These are phyloP conservation scores for Halichoerus grypus DNA, from an alignment of 2,113 vertebrate genomes.

Conservation along the genomic window DNA sequence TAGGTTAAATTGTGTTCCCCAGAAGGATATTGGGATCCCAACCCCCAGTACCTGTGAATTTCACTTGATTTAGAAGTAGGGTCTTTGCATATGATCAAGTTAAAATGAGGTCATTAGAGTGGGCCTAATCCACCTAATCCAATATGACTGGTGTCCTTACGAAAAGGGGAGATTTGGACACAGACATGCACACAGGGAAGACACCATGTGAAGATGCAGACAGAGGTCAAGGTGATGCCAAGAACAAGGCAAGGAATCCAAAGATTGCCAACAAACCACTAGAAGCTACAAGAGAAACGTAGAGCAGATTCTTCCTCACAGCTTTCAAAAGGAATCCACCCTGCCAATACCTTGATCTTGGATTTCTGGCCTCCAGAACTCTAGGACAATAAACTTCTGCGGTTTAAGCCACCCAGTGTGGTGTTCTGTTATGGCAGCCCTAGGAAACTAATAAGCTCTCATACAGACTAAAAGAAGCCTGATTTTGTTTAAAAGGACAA, in stretches of 20 bases:
- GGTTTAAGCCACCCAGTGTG: not conserved
- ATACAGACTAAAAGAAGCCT: not conserved
- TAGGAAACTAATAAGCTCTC: not conserved
- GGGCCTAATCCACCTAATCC: not conserved
- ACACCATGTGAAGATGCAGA: not conserved
- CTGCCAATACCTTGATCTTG: not conserved
- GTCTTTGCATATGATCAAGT: slow-evolving; percentile 30
- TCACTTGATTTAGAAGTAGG: slow-evolving; percentile 27
- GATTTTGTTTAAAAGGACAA: slow-evolving; percentile 30
- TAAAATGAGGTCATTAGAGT: not conserved
- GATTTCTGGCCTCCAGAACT: not conserved
- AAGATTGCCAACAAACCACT: not conserved
- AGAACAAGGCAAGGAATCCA: not conserved
- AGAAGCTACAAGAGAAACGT: not conserved
- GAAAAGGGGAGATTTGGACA: slow-evolving; percentile 4
- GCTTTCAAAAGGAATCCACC: not conserved
- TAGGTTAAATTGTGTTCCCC: not conserved
- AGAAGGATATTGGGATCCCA: not conserved
- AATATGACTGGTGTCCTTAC: not conserved
- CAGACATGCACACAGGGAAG: not conserved
- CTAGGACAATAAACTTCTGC: not conserved
- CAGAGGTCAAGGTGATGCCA: not conserved
- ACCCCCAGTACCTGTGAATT: not conserved
- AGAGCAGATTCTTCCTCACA: not conserved
- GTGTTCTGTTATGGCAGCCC: not conserved